Evolutionary conservation across 2,888 invertebrate genomes (phyloP).

Genomic region (Stictocephala bisonia): DNA sequence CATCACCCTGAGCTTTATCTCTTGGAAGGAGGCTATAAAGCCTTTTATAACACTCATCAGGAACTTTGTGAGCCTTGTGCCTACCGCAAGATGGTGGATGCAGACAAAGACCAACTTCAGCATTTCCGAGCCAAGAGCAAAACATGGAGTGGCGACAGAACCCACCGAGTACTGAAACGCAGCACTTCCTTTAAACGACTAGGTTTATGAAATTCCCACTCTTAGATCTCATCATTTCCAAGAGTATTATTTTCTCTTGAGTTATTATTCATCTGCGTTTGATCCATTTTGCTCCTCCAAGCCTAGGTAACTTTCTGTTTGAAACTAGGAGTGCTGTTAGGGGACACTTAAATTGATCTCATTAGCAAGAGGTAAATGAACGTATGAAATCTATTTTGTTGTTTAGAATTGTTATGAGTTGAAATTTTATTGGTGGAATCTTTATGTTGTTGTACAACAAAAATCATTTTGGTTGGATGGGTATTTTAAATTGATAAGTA

Average conservation of each 20-base stretch:
- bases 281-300: too few species aligned
- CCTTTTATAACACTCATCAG: slow-evolving; percentile 78
- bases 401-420: slow-evolving; percentile 23
- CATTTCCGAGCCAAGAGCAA: slow-evolving; percentile 83
- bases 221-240: background rate
- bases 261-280: too few species aligned
- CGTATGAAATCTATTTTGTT: slow-evolving; percentile 20
- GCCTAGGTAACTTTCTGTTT: too few species aligned
- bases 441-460: too few species aligned
- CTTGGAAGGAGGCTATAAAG: slow-evolving; percentile 89
- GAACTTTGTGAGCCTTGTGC: slow-evolving; percentile 77
- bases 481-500: too few species aligned
- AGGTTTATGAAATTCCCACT: slow-evolving; percentile 12
- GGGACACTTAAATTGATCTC: too few species aligned
- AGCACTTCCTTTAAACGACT: slow-evolving; percentile 52
- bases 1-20: slow-evolving; percentile 95
- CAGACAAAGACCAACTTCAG: slow-evolving; percentile 76
- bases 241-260: too few species aligned
- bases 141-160: slow-evolving; percentile 73
- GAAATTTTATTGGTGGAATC: slow-evolving; percentile 27
- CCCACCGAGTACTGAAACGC: slow-evolving; percentile 41
- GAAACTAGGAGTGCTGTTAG: too few species aligned
- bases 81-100: slow-evolving; percentile 90
- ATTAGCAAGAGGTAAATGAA: too few species aligned
- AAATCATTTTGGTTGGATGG: too few species aligned